These are phyloP conservation scores for Sycobia sp. DNA, from an alignment of 1,140 invertebrate genomes.

Conservation along the genomic window DNA sequence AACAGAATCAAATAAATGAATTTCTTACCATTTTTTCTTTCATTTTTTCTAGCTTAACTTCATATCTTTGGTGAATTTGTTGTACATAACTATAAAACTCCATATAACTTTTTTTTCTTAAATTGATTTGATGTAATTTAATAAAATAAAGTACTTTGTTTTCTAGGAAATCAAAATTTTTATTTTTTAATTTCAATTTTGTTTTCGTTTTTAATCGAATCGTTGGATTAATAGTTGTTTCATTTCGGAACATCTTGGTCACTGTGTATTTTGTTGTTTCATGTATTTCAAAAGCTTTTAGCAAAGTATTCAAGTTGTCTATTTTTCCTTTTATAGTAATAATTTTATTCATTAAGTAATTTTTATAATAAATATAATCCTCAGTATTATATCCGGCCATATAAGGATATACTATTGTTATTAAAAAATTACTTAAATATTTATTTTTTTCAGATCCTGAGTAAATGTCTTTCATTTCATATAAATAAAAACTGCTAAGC, in stretches of 20 bases:
- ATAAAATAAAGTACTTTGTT: not conserved
- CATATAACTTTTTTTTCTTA: constrained; percentile 1
- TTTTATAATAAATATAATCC: not conserved
- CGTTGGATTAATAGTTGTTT: not conserved
- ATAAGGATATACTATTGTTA: no score
- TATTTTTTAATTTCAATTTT: not conserved
- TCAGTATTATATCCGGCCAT: not conserved
- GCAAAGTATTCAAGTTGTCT: constrained; percentile 7
- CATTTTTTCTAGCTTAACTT: constrained; percentile 52
- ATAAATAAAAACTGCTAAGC: constrained; percentile 1
- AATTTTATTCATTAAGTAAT: constrained; percentile 4
- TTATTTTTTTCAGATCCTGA: no score
- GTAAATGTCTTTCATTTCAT: not conserved
- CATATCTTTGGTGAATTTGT: constrained; percentile 52
- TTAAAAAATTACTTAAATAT: no score
- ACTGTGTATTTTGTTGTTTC: no score
- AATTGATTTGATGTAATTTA: not conserved
- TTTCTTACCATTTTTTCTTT: constrained; percentile 60
- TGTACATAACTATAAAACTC: constrained; percentile 36
- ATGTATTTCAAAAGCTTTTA: no score
- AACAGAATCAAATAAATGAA: no score
- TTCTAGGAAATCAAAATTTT: not conserved
- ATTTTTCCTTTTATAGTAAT: constrained; percentile 20
- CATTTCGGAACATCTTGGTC: no score
- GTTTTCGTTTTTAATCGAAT: not conserved